phyloP scores from a whole-genome alignment of 2,888 invertebrate genomes.

The Drosophila paranaensis region DNA sequence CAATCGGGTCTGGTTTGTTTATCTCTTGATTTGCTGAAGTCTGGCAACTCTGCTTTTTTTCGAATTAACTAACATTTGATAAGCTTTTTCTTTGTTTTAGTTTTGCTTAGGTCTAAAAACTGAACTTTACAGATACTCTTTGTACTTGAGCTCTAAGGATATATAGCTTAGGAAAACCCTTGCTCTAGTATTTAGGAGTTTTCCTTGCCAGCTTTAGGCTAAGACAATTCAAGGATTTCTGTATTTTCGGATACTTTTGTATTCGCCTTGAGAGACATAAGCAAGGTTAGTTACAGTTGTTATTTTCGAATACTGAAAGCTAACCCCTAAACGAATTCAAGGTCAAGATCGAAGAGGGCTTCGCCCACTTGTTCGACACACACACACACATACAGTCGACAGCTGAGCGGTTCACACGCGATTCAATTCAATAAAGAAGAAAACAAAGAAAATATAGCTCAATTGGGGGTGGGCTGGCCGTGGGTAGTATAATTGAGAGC shows the following conservation, averaged over 20 bases:
- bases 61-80: neutral
- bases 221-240: neutral
- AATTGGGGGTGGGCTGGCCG: neutral
- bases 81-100: neutral
- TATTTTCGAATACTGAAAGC: neutral
- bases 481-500: constrained; percentile 2
- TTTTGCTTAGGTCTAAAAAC: neutral
- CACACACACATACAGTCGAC: neutral
- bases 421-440: constrained; percentile 34
- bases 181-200: neutral
- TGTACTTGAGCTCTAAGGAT: neutral
- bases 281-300: constrained; percentile 1
- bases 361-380: constrained; percentile 11
- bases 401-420: constrained; percentile 60
- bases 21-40: neutral
- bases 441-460: neutral
- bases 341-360: constrained; percentile 33
- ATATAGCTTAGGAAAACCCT: neutral
- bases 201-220: neutral
- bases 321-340: constrained; percentile 17
- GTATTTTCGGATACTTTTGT: neutral
- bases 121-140: neutral
- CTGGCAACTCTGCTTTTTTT: neutral
- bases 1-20: neutral
- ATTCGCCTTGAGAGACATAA: neutral